A percentile compares a stretch with the other conserved stretches of the same genome.
These are phyloP conservation scores for Melanocharis versteri DNA, from an alignment of 2,113 vertebrate genomes.

Conservation along the genomic window DNA sequence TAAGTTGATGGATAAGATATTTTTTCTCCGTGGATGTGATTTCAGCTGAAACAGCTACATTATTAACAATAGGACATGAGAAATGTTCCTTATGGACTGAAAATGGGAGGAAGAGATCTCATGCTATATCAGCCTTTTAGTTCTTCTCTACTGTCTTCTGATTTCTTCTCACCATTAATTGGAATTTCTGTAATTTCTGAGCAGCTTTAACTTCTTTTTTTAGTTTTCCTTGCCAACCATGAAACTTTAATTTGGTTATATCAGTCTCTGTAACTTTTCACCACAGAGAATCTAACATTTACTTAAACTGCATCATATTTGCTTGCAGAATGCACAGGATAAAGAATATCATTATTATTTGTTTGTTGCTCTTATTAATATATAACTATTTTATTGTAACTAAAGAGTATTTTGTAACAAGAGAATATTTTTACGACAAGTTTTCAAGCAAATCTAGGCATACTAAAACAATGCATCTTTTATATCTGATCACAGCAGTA, in stretches of 20 bases:
- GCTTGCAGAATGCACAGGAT: background rate
- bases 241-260: background rate
- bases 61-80: background rate
- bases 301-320: background rate
- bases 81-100: background rate
- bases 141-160: background rate
- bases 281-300: background rate
- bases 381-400: background rate
- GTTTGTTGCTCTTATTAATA: background rate
- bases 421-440: background rate
- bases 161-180: background rate
- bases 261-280: background rate
- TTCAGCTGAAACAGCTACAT: background rate
- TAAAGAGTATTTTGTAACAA: background rate
- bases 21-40: background rate
- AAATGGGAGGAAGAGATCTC: background rate
- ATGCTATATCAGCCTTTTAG: background rate
- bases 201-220: background rate
- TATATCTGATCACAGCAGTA: constrained; percentile 32
- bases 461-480: constrained; percentile 46
- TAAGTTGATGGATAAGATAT: background rate
- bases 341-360: background rate
- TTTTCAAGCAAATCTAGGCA: constrained; percentile 26
- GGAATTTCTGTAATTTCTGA: background rate
- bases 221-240: background rate